phyloP scores from a whole-genome alignment of 2,797 vertebrate genomes.

The Esox masquinongy region DNA sequence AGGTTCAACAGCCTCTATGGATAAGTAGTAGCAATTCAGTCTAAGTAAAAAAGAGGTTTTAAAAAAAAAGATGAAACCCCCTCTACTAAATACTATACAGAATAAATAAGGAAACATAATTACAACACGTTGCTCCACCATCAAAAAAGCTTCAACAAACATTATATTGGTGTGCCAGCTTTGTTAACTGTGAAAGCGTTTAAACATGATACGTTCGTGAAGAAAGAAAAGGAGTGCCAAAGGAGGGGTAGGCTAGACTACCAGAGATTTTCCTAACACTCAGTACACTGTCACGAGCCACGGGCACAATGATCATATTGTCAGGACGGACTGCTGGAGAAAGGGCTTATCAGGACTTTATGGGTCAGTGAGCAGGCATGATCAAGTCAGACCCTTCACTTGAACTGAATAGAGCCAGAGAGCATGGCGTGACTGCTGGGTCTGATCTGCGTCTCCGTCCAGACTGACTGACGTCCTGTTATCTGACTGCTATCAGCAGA shows the following conservation, averaged over 20 bases:
- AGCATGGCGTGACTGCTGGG: constrained; percentile 23
- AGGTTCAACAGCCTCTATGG: background rate
- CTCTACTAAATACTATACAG: background rate
- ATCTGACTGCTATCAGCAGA: constrained; percentile 66
- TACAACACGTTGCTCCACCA: constrained; percentile 3
- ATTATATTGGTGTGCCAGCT: background rate
- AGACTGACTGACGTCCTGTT: constrained; percentile 59
- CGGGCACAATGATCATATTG: background rate
- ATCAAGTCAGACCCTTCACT: constrained; percentile 20
- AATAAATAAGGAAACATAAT: background rate
- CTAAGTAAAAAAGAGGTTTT: background rate
- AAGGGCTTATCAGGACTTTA: constrained; percentile 23
- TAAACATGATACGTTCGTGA: no score
- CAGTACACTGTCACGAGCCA: background rate
- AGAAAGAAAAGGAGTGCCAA: background rate
- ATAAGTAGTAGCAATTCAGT: background rate
- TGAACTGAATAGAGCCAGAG: constrained; percentile 28
- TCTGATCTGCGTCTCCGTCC: constrained; percentile 28
- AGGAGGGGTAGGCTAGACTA: background rate
- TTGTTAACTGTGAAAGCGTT: background rate
- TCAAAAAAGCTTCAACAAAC: background rate
- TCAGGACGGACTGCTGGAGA: background rate
- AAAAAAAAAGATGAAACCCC: background rate
- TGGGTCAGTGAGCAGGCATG: constrained; percentile 15
- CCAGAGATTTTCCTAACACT: background rate